Percentiles rank a stretch among this genome's conserved stretches.
These are phyloP conservation scores for Tipula vernalis DNA, from an alignment of 2,888 invertebrate species.

Conservation along the genomic window DNA sequence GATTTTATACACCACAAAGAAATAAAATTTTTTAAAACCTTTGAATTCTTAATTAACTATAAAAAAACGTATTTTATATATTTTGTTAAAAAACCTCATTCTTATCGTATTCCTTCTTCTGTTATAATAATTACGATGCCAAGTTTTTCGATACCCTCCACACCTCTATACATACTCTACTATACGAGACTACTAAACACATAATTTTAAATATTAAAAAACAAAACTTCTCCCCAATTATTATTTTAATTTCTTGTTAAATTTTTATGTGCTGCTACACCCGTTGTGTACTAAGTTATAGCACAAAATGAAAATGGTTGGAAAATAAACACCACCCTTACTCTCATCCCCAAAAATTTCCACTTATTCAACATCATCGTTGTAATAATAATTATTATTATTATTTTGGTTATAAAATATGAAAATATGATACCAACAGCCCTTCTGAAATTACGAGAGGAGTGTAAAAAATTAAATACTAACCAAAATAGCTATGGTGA, in stretches of 20 bases:
- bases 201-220: not conserved
- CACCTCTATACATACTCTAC: not conserved
- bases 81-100: not conserved
- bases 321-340: not conserved
- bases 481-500: slow-evolving; percentile 11
- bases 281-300: not conserved
- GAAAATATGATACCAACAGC: not conserved
- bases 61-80: not conserved
- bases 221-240: not conserved
- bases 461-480: not conserved
- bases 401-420: not conserved
- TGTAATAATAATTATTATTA: not conserved
- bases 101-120: not conserved
- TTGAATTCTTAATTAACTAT: not conserved
- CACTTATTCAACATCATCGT: not conserved
- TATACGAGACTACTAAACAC: not conserved
- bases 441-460: not conserved
- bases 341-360: not conserved
- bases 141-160: not conserved
- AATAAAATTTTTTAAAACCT: not conserved
- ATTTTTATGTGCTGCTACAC: not conserved
- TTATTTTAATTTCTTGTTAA: slow-evolving; percentile 4
- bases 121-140: not conserved
- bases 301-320: not conserved
- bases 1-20: not conserved